phyloP scores from a whole-genome alignment of 2,888 invertebrate species.

The Anoncus sp. region DNA sequence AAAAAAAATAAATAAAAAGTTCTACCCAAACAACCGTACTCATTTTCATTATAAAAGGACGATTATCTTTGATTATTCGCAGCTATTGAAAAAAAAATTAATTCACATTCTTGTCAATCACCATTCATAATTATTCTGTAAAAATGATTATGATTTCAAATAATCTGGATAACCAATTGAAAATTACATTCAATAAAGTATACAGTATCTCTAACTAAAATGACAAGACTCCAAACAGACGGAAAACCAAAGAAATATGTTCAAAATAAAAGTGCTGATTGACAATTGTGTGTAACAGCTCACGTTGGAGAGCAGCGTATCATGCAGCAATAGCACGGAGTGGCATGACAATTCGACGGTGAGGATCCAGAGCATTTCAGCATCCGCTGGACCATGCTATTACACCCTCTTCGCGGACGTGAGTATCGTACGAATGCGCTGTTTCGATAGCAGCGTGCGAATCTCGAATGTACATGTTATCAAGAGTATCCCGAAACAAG shows the following conservation, averaged over 20 bases:
- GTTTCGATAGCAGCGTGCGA: conserved; percentile 10
- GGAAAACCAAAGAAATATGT: neutral
- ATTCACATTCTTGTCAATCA: no score
- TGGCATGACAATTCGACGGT: conserved; percentile 74
- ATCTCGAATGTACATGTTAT: conserved; percentile 13
- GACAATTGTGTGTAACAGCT: conserved; percentile 66
- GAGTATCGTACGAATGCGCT: conserved; percentile 66
- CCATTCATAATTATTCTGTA: no score
- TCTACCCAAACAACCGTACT: no score
- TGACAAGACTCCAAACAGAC: neutral
- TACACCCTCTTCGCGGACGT: conserved; percentile 79
- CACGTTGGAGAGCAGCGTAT: conserved; percentile 72
- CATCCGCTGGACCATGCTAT: conserved; percentile 72
- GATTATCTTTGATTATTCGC: no score
- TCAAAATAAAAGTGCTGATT: neutral
- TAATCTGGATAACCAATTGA: no score
- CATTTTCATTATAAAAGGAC: no score
- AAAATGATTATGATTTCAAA: no score
- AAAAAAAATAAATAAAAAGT: no score
- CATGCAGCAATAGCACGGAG: conserved; percentile 73
- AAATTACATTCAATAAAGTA: no score
- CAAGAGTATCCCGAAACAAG: conserved; percentile 31
- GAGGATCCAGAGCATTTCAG: conserved; percentile 72
- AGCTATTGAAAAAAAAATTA: no score
- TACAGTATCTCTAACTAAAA: no score